Evolutionary conservation across 2,113 vertebrate genomes (phyloP).

Genomic region (Capreolus pygargus): DNA sequence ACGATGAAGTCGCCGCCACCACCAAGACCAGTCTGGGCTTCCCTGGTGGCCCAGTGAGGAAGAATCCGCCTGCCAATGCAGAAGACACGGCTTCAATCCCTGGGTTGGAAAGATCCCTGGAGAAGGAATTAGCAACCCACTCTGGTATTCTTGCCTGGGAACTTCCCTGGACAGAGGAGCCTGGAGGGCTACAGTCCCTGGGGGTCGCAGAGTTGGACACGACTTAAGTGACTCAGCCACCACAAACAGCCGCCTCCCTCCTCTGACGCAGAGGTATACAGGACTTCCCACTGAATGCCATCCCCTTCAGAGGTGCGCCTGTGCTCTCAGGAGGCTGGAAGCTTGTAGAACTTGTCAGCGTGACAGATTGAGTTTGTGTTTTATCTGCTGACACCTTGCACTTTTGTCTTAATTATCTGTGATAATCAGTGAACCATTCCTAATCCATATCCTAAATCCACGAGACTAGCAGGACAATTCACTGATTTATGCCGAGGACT

Average conservation of each 20-base stretch:
- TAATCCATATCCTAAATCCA: background rate
- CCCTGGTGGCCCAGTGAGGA: background rate
- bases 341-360: too few relatives aligned
- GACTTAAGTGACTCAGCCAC: background rate
- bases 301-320: fast-evolving
- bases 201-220: background rate
- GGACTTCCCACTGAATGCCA: fast-evolving
- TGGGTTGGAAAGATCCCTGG: background rate
- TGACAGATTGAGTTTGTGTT: background rate
- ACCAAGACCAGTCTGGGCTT: background rate
- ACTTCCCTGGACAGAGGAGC: background rate
- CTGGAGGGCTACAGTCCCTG: background rate
- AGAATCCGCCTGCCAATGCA: background rate
- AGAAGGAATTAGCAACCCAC: background rate
- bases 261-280: fast-evolving
- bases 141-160: background rate
- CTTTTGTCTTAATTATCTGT: too few relatives aligned
- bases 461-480: fast-evolving
- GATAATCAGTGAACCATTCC: background rate
- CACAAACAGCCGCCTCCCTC: background rate
- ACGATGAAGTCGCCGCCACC: background rate
- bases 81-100: background rate
- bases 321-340: background rate
- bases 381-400: background rate
- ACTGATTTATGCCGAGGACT: fast-evolving